Evolutionary conservation across 2,888 invertebrate species (phyloP).

Genomic region (Chrysina gloriosa): DNA sequence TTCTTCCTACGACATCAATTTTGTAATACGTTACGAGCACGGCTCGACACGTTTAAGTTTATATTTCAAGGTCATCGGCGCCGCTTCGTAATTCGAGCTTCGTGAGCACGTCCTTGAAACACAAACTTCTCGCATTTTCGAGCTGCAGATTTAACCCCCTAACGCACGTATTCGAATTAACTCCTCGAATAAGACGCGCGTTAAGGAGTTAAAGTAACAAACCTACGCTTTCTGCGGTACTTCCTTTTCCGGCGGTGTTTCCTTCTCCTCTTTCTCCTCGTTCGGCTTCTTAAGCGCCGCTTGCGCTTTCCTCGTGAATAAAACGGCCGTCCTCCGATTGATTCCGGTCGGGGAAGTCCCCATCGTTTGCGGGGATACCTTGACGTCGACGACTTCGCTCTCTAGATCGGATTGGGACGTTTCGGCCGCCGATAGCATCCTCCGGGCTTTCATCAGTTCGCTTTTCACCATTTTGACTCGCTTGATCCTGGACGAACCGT

Average conservation of each 20-base stretch:
- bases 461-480: constrained; percentile 70
- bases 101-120: too few relatives aligned
- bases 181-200: too few relatives aligned
- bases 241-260: constrained; percentile 63
- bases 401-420: constrained; percentile 62
- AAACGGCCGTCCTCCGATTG: constrained; percentile 79
- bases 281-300: constrained; percentile 68
- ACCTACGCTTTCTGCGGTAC: constrained; percentile 45
- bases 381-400: constrained; percentile 55
- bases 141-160: too few relatives aligned
- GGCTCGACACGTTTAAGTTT: too few relatives aligned
- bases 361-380: constrained; percentile 45
- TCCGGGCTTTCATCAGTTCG: constrained; percentile 70
- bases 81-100: too few relatives aligned
- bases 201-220: not conserved
- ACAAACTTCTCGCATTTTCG: too few relatives aligned
- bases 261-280: constrained; percentile 63
- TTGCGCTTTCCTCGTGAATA: constrained; percentile 80
- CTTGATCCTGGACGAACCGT: constrained; percentile 70
- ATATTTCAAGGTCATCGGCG: too few relatives aligned
- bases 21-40: too few relatives aligned
- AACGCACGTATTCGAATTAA: too few relatives aligned
- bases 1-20: constrained; percentile 51
- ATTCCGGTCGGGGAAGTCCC: constrained; percentile 69
- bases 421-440: constrained; percentile 56